phyloP scores from a whole-genome alignment of 2,888 invertebrate species.

The Cacoxenus indagator region DNA sequence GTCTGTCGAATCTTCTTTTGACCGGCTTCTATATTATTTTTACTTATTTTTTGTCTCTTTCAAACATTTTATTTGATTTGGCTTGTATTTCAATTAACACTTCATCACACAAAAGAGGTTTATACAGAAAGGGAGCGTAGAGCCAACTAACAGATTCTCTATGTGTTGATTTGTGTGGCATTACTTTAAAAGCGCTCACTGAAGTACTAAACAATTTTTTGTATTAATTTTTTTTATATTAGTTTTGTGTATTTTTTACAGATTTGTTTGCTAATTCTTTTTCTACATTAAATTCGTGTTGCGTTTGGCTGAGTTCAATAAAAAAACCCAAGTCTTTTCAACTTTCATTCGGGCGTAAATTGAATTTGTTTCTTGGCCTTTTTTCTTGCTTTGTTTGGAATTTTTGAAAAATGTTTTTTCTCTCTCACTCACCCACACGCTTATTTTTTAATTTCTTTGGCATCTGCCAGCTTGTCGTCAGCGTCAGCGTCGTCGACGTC shows the following conservation, averaged over 20 bases:
- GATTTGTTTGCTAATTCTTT: conserved; percentile 30
- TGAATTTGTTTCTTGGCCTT: conserved; percentile 11
- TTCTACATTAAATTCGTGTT: conserved; percentile 31
- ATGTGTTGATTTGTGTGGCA: neutral
- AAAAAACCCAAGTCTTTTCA: conserved; percentile 48
- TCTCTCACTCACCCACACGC: neutral
- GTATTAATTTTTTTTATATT: conserved; percentile 28
- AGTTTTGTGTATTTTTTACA: conserved; percentile 26
- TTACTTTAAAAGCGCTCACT: conserved; percentile 21
- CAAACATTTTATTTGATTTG: conserved; percentile 33
- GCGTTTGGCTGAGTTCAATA: conserved; percentile 36
- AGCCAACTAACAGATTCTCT: too few relatives aligned
- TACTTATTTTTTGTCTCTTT: too few relatives aligned
- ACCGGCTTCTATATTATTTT: too few relatives aligned
- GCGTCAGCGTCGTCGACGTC: conserved; percentile 36
- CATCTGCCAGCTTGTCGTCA: conserved; percentile 28
- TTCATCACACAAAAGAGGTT: conserved; percentile 15
- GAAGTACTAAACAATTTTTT: conserved; percentile 28
- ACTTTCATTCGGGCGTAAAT: conserved; percentile 60
- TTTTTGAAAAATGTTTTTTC: neutral
- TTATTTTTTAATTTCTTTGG: conserved; percentile 25
- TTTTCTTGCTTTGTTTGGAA: conserved; percentile 3
- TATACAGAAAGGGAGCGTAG: too few relatives aligned
- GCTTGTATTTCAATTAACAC: conserved; percentile 52
- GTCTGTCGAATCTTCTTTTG: neutral